A percentile compares a stretch with the other conserved stretches of the same genome.
Evolutionary conservation across 2,113 vertebrate species (phyloP).

Genomic region (Pedetes capensis): DNA sequence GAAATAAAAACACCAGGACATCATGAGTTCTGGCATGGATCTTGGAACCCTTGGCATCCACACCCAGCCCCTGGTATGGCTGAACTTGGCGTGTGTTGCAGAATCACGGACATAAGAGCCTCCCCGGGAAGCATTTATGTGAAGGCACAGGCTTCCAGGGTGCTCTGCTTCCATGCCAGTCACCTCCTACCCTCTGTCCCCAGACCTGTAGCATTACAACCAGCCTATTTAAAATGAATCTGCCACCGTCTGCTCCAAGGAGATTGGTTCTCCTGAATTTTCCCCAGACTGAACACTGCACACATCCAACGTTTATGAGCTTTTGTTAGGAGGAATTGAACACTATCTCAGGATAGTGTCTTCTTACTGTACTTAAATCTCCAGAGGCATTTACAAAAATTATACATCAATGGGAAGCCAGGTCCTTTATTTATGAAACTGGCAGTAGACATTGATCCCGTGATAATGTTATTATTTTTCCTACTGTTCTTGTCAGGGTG

Average conservation of each 20-base stretch:
- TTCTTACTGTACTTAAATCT: conserved; percentile 71
- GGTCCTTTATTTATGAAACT: conserved; percentile 63
- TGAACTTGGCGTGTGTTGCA: not conserved
- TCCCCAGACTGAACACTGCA: conserved; percentile 56
- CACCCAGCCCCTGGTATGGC: not conserved
- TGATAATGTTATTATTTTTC: conserved; percentile 65
- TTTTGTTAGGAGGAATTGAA: conserved; percentile 63
- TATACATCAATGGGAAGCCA: conserved; percentile 71
- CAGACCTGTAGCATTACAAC: not conserved
- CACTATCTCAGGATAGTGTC: conserved; percentile 68
- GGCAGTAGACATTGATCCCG: conserved; percentile 63
- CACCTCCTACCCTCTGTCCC: not conserved
- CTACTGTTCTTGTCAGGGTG: conserved; percentile 63
- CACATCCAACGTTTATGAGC: conserved; percentile 50
- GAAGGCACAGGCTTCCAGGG: not conserved
- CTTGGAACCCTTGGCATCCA: no score
- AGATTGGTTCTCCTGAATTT: conserved; percentile 47
- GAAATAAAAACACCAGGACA: not conserved
- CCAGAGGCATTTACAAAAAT: conserved; percentile 71
- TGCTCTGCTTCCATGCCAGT: not conserved
- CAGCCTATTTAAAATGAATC: conserved; percentile 47
- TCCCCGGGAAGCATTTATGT: not conserved
- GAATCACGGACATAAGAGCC: not conserved
- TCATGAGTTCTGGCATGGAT: no score
- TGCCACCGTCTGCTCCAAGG: conserved; percentile 11